Conservation (phyloP, 1,140 invertebrate species). For the Conus betulinus region DNA sequence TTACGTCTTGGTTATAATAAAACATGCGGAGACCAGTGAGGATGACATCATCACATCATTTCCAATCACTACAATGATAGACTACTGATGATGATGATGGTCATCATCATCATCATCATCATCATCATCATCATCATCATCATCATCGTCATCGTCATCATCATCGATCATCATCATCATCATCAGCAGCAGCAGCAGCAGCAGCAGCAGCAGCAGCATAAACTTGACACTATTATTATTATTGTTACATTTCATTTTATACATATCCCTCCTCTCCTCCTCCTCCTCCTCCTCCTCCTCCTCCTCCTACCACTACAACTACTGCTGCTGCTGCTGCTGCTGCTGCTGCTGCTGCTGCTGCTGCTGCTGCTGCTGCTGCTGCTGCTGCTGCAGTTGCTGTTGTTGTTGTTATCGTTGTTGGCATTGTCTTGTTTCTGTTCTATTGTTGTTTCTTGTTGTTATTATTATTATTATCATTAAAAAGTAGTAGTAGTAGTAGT, state of each 20-base stretch:
- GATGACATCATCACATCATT: too few relatives aligned
- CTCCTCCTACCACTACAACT: not conserved
- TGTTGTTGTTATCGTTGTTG: too few relatives aligned
- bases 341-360: not conserved
- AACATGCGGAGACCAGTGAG: too few relatives aligned
- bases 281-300: not conserved
- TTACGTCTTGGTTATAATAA: too few relatives aligned
- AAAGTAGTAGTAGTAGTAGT: too few relatives aligned
- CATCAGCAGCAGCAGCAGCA: not conserved
- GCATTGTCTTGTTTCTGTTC: too few relatives aligned
- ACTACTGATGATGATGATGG: not conserved
- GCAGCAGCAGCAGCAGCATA: too few relatives aligned
- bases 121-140: slow-evolving; percentile 11
- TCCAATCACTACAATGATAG: too few relatives aligned
- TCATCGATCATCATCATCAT: slow-evolving; percentile 11
- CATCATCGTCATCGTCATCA: slow-evolving; percentile 9
- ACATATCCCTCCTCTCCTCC: not conserved
- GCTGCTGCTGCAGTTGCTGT: not conserved
- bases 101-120: slow-evolving; percentile 13
- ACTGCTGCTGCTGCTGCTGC: not conserved
- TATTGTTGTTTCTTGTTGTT: too few relatives aligned
- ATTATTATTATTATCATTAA: too few relatives aligned
- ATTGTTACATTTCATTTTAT: not conserved
- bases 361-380: too few relatives aligned
- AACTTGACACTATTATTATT: too few relatives aligned